These are phyloP conservation scores for Cephus pygmeus DNA, from an alignment of 2,888 invertebrate species.

Conservation along the genomic window DNA sequence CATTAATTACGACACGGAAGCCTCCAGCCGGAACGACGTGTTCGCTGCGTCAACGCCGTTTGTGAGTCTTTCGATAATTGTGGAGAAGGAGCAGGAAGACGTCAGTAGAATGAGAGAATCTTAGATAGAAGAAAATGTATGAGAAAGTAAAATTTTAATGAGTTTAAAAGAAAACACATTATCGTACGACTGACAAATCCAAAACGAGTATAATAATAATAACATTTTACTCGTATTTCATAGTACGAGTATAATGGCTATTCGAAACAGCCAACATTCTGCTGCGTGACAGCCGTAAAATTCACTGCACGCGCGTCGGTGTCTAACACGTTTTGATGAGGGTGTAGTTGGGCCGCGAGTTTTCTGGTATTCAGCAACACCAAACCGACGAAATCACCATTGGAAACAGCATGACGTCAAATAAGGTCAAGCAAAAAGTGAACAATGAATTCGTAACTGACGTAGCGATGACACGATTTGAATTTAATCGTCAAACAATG, in stretches of 20 bases:
- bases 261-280: neutral
- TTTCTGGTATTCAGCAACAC: neutral
- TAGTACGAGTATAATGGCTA: neutral
- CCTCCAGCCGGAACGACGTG: neutral
- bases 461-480: neutral
- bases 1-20: neutral
- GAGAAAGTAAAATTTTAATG: neutral
- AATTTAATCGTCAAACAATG: neutral
- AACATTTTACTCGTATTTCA: too few relatives aligned
- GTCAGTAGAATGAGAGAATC: neutral
- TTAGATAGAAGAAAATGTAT: neutral
- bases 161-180: neutral
- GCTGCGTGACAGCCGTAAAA: neutral
- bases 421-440: neutral
- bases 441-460: neutral
- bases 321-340: neutral
- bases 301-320: neutral
- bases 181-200: too few relatives aligned
- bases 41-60: neutral
- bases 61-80: neutral
- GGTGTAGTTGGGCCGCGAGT: neutral
- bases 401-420: neutral
- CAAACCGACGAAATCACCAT: neutral
- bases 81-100: neutral
- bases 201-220: too few relatives aligned